phyloP scores from a whole-genome alignment of 2,888 invertebrate species.

The Cactoblastis cactorum region DNA sequence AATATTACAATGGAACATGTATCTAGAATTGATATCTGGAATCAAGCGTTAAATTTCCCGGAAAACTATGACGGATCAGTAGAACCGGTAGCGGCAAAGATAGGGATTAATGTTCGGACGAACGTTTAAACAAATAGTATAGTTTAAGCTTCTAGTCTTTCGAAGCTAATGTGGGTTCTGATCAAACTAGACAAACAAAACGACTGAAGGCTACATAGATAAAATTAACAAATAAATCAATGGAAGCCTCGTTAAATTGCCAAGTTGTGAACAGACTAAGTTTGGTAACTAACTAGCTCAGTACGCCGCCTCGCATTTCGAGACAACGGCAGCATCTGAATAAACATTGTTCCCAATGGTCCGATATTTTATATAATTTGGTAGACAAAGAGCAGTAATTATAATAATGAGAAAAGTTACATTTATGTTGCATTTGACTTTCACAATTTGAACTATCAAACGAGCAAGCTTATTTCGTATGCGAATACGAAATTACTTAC shows the following conservation, averaged over 20 bases:
- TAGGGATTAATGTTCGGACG: conserved; percentile 42
- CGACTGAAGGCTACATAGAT: not conserved
- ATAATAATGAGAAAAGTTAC: conserved; percentile 20
- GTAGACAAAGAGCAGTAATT: not conserved
- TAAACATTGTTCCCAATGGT: conserved; percentile 18
- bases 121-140: conserved; percentile 40
- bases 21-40: no score
- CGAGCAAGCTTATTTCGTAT: not conserved
- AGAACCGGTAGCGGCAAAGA: conserved; percentile 32
- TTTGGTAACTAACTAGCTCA: conserved; percentile 34
- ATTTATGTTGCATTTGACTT: not conserved
- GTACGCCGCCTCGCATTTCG: conserved; percentile 20
- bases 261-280: conserved; percentile 34
- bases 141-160: conserved; percentile 29
- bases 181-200: conserved; percentile 27
- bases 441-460: not conserved
- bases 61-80: conserved; percentile 31
- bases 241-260: conserved; percentile 31
- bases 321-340: conserved; percentile 22
- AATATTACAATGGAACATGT: no score
- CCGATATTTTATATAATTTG: conserved; percentile 19
- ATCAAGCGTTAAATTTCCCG: conserved; percentile 17
- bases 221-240: conserved; percentile 21
- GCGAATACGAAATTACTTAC: not conserved
- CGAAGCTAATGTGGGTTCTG: conserved; percentile 36